phyloP scores from a whole-genome alignment of 2,797 vertebrate species.

The Falco naumanni region DNA sequence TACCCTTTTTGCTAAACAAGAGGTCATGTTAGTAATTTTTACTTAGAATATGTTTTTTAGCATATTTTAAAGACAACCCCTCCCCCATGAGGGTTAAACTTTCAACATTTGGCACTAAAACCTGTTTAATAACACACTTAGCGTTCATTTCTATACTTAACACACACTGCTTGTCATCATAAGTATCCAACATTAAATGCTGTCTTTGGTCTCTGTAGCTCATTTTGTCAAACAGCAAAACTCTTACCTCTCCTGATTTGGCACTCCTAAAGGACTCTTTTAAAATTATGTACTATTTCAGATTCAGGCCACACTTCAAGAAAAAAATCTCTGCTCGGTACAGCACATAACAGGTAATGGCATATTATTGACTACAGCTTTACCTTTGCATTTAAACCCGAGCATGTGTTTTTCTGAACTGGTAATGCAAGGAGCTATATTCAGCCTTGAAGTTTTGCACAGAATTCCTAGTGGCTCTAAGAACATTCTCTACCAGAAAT shows the following conservation, averaged over 20 bases:
- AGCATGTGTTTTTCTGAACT: not conserved
- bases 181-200: not conserved
- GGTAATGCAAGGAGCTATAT: not conserved
- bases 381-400: slow-evolving; percentile 2
- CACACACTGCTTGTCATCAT: not conserved
- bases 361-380: not conserved
- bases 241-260: slow-evolving; percentile 6
- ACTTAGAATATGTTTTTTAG: not conserved
- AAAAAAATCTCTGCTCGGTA: not conserved
- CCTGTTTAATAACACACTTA: not conserved
- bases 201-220: not conserved
- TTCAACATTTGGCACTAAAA: not conserved
- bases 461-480: slow-evolving; percentile 5
- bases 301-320: not conserved
- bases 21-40: not conserved
- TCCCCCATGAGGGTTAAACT: not conserved
- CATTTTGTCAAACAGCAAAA: not conserved
- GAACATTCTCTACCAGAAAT: not conserved
- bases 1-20: not conserved
- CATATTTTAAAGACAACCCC: not conserved
- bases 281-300: not conserved
- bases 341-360: not conserved
- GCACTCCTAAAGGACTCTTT: not conserved
- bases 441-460: not conserved
- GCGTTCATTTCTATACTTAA: not conserved